These are phyloP conservation scores for Helicolenus hilgendorfi DNA, from an alignment of 2,797 vertebrate genomes.

Conservation along the genomic window DNA sequence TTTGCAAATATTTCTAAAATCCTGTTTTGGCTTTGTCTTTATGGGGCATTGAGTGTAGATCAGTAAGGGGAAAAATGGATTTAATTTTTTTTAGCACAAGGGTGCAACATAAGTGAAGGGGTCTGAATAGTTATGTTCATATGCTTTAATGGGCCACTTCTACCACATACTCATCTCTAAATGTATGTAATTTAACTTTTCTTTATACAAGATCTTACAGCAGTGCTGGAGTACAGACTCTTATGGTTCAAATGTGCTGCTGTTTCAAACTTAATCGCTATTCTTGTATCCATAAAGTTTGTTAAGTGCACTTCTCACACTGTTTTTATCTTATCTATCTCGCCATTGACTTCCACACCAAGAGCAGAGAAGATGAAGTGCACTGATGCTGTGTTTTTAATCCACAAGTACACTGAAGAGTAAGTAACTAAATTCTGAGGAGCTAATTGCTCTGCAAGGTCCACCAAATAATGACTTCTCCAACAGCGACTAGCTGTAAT, in stretches of 20 bases:
- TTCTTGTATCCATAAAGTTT: constrained; percentile 12
- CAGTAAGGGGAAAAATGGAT: not conserved
- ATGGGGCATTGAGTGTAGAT: not conserved
- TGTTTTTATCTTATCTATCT: constrained; percentile 28
- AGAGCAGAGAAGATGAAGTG: constrained; percentile 49
- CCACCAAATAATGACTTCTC: constrained; percentile 50
- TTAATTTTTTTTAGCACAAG: not conserved
- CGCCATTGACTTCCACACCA: constrained; percentile 40
- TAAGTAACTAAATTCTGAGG: constrained; percentile 14
- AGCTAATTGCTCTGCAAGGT: constrained; percentile 63
- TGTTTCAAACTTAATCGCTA: constrained; percentile 18
- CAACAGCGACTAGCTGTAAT: constrained; percentile 16
- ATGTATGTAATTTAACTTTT: not conserved
- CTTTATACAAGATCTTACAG: not conserved
- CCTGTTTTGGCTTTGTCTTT: not conserved
- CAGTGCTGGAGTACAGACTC: not conserved
- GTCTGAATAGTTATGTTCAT: not conserved
- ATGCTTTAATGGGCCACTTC: not conserved
- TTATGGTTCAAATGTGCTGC: not conserved
- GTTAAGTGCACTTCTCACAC: constrained; percentile 16
- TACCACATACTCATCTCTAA: not conserved
- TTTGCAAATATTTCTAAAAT: not conserved
- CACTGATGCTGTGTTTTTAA: constrained; percentile 33
- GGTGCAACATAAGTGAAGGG: not conserved
- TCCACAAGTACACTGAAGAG: constrained; percentile 20